Conservation (phyloP, 1,140 invertebrate species). For the Sycophaga agraensis region DNA sequence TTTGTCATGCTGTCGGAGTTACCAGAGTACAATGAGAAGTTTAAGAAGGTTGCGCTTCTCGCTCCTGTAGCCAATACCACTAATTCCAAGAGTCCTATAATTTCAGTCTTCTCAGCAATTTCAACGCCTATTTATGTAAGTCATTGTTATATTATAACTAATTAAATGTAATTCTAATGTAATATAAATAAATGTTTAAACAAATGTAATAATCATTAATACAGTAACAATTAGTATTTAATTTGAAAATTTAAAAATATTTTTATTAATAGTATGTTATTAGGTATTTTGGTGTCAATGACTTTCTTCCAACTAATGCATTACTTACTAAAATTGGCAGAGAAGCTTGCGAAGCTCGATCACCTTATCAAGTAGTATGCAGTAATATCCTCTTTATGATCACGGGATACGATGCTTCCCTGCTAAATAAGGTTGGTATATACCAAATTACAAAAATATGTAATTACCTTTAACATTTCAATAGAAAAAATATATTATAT, state of each 20-base stretch:
- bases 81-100: constrained; percentile 45
- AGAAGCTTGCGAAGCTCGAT: constrained; percentile 57
- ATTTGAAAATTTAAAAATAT: not conserved
- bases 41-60: constrained; percentile 40
- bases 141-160: too few species aligned
- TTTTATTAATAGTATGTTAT: constrained; percentile 34
- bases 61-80: constrained; percentile 57
- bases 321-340: constrained; percentile 57
- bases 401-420: constrained; percentile 63
- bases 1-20: constrained; percentile 58
- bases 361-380: constrained; percentile 59
- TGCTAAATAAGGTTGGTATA: constrained; percentile 50
- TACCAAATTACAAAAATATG: too few species aligned
- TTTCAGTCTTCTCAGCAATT: constrained; percentile 38
- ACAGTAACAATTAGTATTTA: too few species aligned
- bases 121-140: constrained; percentile 41
- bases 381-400: constrained; percentile 67
- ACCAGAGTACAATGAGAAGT: constrained; percentile 60
- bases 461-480: too few species aligned
- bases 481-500: too few species aligned
- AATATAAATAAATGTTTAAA: not conserved
- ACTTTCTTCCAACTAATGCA: constrained; percentile 60
- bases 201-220: not conserved
- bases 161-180: too few species aligned
- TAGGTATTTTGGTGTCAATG: constrained; percentile 54